Conservation (phyloP, 2,797 vertebrate genomes). For the Schizopygopsis pylzovi region DNA sequence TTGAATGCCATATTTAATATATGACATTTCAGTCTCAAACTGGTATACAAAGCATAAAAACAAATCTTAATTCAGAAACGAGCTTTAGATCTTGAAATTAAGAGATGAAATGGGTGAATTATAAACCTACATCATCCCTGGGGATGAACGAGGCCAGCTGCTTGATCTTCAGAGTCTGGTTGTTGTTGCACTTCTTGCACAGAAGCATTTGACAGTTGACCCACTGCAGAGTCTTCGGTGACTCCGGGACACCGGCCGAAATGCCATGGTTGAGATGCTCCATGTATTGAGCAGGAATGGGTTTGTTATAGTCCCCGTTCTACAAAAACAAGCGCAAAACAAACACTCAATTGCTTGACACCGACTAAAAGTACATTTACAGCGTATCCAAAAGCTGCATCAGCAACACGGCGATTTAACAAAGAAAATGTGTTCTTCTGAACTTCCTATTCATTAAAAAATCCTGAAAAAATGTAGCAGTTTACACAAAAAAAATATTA, state of each 20-base stretch:
- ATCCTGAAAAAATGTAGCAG: not conserved
- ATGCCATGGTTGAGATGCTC: constrained; percentile 96
- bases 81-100: not conserved
- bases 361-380: not conserved
- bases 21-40: not conserved
- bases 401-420: too few relatives aligned
- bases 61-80: not conserved
- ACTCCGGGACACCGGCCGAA: constrained; percentile 75
- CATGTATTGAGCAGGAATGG: constrained; percentile 96
- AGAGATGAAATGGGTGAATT: not conserved
- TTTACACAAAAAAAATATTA: not conserved
- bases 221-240: constrained; percentile 85
- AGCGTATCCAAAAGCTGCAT: not conserved
- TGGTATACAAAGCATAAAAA: not conserved
- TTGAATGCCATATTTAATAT: not conserved
- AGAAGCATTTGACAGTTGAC: constrained; percentile 95
- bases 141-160: constrained; percentile 93
- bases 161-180: constrained; percentile 93
- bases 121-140: constrained; percentile 85
- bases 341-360: not conserved
- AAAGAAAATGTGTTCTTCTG: not conserved
- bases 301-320: constrained; percentile 99
- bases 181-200: constrained; percentile 92
- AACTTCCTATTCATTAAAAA: not conserved
- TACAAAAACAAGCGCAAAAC: constrained; percentile 60